phyloP scores from a whole-genome alignment of 1,140 invertebrate genomes.

The Steinernema feltiae region DNA sequence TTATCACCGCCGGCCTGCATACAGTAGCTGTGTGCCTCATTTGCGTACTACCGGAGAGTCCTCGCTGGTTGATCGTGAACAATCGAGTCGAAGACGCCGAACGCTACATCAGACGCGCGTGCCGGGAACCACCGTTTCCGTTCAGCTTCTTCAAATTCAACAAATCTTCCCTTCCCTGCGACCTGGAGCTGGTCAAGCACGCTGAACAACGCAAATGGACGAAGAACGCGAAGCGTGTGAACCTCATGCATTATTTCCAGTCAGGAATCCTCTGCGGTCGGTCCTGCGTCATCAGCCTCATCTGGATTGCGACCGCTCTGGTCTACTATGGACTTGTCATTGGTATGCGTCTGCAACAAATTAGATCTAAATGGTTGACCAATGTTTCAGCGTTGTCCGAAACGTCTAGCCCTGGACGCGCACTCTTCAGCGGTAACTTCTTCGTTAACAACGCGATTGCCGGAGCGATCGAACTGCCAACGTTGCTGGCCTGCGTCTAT shows the following conservation, averaged over 20 bases:
- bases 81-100: conserved; percentile 53
- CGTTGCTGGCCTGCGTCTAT: conserved; percentile 51
- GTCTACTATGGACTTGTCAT: conserved; percentile 57
- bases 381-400: conserved; percentile 50
- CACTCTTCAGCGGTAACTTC: conserved; percentile 56
- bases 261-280: conserved; percentile 40
- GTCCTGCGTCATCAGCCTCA: conserved; percentile 49
- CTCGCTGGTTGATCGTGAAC: conserved; percentile 55
- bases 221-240: conserved; percentile 48
- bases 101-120: conserved; percentile 54
- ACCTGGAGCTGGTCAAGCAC: conserved; percentile 53
- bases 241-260: conserved; percentile 49
- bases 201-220: conserved; percentile 54
- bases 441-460: conserved; percentile 57
- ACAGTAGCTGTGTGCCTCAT: conserved; percentile 49
- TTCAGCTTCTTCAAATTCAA: conserved; percentile 53
- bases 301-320: conserved; percentile 56
- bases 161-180: conserved; percentile 53
- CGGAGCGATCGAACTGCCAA: conserved; percentile 54
- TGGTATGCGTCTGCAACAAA: conserved; percentile 31
- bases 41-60: conserved; percentile 54
- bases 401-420: conserved; percentile 54
- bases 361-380: not conserved
- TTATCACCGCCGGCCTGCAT: conserved; percentile 52
- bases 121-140: conserved; percentile 53